A percentile compares a stretch with the other conserved stretches of the same genome.
Evolutionary conservation across 2,888 invertebrate species (phyloP).

Genomic region (Temnothorax rugatulus): DNA sequence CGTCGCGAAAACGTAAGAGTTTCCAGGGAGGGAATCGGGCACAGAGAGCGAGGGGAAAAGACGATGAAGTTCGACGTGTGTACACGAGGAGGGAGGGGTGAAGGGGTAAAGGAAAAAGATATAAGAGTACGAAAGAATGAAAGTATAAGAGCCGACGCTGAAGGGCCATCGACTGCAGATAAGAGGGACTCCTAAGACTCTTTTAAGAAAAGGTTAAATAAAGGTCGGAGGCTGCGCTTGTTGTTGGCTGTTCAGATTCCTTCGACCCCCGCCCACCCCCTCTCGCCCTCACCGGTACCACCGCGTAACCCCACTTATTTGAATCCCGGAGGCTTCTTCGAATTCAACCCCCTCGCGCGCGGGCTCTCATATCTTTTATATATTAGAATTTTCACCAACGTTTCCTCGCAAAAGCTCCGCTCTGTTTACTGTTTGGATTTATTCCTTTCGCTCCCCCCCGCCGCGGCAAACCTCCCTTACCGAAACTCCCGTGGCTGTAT

Average conservation of each 20-base stretch:
- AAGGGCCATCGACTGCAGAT: conserved; percentile 80
- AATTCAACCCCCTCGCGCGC: conserved; percentile 71
- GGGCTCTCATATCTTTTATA: conserved; percentile 84
- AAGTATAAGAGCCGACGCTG: conserved; percentile 76
- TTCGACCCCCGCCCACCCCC: conserved; percentile 75
- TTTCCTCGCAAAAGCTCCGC: conserved; percentile 60
- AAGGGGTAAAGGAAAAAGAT: conserved; percentile 71
- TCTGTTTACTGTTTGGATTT: conserved; percentile 84
- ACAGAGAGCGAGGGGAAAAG: conserved; percentile 50
- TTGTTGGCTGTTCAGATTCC: conserved; percentile 86
- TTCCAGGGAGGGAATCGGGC: conserved; percentile 34
- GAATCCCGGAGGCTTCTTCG: conserved; percentile 80
- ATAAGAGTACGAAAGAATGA: conserved; percentile 75
- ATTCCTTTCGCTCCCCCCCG: conserved; percentile 68
- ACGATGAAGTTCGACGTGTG: conserved; percentile 77
- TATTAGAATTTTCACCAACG: conserved; percentile 83
- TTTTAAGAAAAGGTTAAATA: conserved; percentile 84
- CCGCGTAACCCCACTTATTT: conserved; percentile 80
- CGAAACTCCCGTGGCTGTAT: conserved; percentile 66
- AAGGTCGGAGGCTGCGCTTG: conserved; percentile 79
- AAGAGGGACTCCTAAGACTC: conserved; percentile 80
- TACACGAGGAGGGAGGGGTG: conserved; percentile 69
- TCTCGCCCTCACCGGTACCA: conserved; percentile 27
- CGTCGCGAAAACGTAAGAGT: conserved; percentile 23
- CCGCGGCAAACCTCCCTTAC: conserved; percentile 33